A percentile compares a stretch with the other conserved stretches of the same genome.
phyloP scores from a whole-genome alignment of 2,888 invertebrate species.

The Sinhomidia bicolor region DNA sequence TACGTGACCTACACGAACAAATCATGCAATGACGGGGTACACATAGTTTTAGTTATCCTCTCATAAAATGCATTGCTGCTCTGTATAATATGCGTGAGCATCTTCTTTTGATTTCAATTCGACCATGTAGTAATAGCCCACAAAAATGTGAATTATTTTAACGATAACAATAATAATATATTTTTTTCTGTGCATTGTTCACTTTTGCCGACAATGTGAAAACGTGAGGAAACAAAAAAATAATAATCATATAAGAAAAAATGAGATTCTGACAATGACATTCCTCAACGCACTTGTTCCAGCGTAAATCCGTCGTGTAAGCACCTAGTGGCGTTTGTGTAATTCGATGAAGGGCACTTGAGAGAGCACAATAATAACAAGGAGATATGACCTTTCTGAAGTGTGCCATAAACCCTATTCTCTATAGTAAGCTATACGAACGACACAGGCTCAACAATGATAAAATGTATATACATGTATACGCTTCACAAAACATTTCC shows the following conservation, averaged over 20 bases:
- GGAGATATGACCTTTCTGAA: slow-evolving; percentile 48
- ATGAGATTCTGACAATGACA: slow-evolving; percentile 35
- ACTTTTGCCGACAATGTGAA: slow-evolving; percentile 38
- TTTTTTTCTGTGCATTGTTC: background rate
- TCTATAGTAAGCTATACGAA: background rate
- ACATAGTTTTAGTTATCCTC: background rate
- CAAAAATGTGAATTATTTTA: slow-evolving; percentile 48
- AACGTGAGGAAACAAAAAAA: slow-evolving; percentile 52
- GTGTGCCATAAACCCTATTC: slow-evolving; percentile 63
- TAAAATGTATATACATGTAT: background rate
- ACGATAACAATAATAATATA: background rate
- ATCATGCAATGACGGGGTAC: background rate
- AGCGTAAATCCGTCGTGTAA: slow-evolving; percentile 48
- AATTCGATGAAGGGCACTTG: slow-evolving; percentile 52
- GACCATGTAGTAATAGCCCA: slow-evolving; percentile 51
- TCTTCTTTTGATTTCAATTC: slow-evolving; percentile 13
- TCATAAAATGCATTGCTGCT: background rate
- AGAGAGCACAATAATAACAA: slow-evolving; percentile 36
- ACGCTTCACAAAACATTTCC: slow-evolving; percentile 25
- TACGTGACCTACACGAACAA: slow-evolving; percentile 57
- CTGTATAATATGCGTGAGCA: background rate
- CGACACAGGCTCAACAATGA: background rate
- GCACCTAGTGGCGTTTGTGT: slow-evolving; percentile 52
- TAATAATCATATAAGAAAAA: background rate
- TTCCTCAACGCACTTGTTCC: slow-evolving; percentile 16